Base-by-base conservation (phyloP, 2,113 vertebrate species). In the Tympanuchus pallidicinctus region DNA sequence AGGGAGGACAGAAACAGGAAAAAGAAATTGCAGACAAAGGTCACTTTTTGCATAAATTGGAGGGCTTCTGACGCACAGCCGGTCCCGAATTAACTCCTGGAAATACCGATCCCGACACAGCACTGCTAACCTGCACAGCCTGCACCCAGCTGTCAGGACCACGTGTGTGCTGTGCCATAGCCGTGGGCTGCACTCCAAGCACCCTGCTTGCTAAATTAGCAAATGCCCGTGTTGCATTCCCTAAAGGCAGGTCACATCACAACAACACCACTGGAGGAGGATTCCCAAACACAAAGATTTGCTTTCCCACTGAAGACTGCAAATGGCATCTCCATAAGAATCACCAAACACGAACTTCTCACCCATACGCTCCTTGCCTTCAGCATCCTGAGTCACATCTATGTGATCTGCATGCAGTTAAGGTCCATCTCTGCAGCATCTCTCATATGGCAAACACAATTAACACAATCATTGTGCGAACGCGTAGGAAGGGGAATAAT, bases 21-120 rank as follows among this genome's bases (percentile, higher is more conserved):
- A 11, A 82, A 94, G 50, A 83, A 94, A 54, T 74, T 1, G 22
- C 59, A 80, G 89, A 40, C 89, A 92, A 93, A 93, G 96, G 94
- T 82, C 64, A 13, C 78, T 78, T 70, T 88, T 76, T 64, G 82
- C 63, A 70, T 34, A 40, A 80, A 73, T n/a, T 59, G 63, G 54
- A 90, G 80, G 9, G n/a, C 11, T 18, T 13, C 36, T 21, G 32
- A 83, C 7, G 32, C 5, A 2, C 6, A 27, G 66, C 27, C 13
- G 7, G 40, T 56, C 74, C 75, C 45, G 66, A 89, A 89, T 36
- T 19, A 88, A 57, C 86, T 36, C 73, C 87, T 71, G 48, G 65
- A 38, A 38, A 72, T 3, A 25, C 1, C 0, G 64, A 84, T 43
- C 60, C 74, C 1, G 6, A 47, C 5, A n/a, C 17, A 6, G 42